phyloP scores from a whole-genome alignment of 1,140 invertebrate species.

The Lasioglossum albipes region DNA sequence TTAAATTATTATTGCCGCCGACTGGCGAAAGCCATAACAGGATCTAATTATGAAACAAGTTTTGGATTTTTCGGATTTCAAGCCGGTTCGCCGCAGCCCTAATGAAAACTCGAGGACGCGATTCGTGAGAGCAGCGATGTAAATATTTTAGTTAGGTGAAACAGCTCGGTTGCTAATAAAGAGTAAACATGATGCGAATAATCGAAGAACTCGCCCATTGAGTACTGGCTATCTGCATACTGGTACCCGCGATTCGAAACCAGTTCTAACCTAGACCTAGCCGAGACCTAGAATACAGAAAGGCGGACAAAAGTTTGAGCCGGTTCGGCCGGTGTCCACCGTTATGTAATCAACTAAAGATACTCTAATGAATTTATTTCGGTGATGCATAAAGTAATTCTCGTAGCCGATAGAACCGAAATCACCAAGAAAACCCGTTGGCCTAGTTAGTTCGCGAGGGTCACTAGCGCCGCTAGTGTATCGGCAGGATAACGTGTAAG shows the following conservation, averaged over 20 bases:
- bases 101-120: no score
- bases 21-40: no score
- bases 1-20: no score
- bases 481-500: constrained; percentile 15
- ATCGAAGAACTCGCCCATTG: background rate
- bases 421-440: constrained; percentile 7
- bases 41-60: no score
- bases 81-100: no score
- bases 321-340: background rate
- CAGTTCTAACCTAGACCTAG: constrained; percentile 37
- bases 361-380: constrained; percentile 42
- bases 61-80: no score
- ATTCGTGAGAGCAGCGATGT: no score
- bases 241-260: constrained; percentile 12
- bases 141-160: no score
- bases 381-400: constrained; percentile 25
- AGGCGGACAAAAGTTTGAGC: constrained; percentile 34
- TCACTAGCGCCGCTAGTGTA: background rate
- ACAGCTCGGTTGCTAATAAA: no score
- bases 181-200: no score
- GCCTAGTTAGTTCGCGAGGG: constrained; percentile 22
- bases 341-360: constrained; percentile 42
- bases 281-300: constrained; percentile 44
- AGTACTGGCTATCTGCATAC: background rate
- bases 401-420: background rate